Evolutionary conservation across 2,888 invertebrate genomes (phyloP).

Genomic region (Pasiphila rectangulata): DNA sequence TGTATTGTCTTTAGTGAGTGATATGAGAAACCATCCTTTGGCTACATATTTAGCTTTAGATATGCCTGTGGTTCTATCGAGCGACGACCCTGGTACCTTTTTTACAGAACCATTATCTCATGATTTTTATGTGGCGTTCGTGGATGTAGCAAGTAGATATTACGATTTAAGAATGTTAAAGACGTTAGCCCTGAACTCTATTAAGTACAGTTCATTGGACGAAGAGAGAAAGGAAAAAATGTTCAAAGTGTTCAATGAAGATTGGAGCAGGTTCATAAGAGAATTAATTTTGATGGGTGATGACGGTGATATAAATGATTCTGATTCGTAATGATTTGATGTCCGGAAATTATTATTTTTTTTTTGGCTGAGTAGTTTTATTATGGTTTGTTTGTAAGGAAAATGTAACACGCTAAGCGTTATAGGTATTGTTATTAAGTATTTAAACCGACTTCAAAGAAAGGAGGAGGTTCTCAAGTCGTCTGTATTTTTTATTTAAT

Average conservation of each 20-base stretch:
- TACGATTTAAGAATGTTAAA: conserved; percentile 87
- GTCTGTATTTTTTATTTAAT: too few species aligned
- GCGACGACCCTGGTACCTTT: conserved; percentile 91
- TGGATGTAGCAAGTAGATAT: conserved; percentile 85
- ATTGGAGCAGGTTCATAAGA: conserved; percentile 59
- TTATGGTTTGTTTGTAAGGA: too few species aligned
- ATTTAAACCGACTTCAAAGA: too few species aligned
- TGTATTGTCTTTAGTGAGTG: conserved; percentile 84
- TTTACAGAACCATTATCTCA: conserved; percentile 86
- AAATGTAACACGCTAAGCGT: too few species aligned
- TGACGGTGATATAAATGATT: too few species aligned
- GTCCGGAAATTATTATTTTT: too few species aligned
- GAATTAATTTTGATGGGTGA: conserved; percentile 36
- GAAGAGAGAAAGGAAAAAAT: conserved; percentile 43
- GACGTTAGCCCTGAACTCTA: conserved; percentile 87
- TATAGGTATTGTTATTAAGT: too few species aligned
- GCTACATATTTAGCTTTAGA: conserved; percentile 83
- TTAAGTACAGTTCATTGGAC: conserved; percentile 82
- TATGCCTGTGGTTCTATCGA: conserved; percentile 87
- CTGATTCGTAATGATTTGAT: too few species aligned
- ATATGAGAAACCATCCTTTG: conserved; percentile 89
- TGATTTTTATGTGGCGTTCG: conserved; percentile 89
- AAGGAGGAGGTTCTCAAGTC: too few species aligned
- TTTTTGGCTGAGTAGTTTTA: too few species aligned
- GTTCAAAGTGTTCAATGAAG: conserved; percentile 44